Evolutionary conservation across 2,797 vertebrate species (phyloP), one percentile per base, ranked within the genome.

Genomic region (Chelon auratus): DNA sequence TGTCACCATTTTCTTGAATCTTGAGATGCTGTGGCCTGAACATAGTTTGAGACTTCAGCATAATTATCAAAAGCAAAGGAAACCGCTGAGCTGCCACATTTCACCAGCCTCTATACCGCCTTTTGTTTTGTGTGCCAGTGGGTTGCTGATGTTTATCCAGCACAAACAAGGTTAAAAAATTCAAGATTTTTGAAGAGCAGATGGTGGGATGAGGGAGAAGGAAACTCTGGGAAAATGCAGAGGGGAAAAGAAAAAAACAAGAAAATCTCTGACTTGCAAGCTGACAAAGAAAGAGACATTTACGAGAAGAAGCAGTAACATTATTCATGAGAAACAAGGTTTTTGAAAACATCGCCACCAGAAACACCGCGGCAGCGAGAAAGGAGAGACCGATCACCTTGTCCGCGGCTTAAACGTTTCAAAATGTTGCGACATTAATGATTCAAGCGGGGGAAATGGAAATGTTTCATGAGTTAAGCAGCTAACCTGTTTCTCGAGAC

Each of bases 321-420:
- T 84, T 78, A 76, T 80, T 87, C 78, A 81, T 60, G 42, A 72
- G 45, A 76, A 81, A 83, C 43, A 4, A 72, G 33, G 60, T 72
- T 80, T 63, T 20, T 40, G 33, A 62, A 75, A 83, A 75, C 68
- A 77, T 55, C 39, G 0, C 37, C 0, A 11, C 54, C 33, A 69
- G 73, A 62, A 80, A 47, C 75, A 54, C 12, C 30, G 20, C 60
- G 26, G 52, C 59, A 66, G 72, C 8, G 5, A 39, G 55, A 40
- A 53, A 61, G 52, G 45, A 26, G 63, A 86, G 33, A 30, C 47
- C 1, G n/a, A 72, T 59, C 24, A 50, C 54, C 47, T 56, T 57
- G 57, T 62, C 68, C 3, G 1, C 14, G 30, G 2, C 55, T 58
- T 76, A 59, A 40, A 75, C 24, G 54, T 62, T 67, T 64, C 45